Evolutionary conservation across 2,888 invertebrate genomes (phyloP).

Genomic region (Mesopsocus fuscifrons): DNA sequence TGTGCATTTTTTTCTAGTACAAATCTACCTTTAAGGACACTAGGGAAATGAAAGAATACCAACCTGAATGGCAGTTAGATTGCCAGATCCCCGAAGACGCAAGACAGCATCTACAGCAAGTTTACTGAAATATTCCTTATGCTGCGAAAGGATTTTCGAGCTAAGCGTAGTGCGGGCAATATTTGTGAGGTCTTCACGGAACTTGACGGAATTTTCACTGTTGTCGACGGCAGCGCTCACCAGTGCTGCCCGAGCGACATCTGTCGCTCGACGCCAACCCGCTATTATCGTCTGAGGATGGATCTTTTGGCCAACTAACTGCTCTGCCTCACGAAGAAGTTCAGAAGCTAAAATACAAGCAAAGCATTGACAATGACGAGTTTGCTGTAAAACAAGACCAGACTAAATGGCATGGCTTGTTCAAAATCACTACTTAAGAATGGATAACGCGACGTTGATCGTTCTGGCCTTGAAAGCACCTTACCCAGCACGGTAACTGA

Average conservation of each 20-base stretch:
- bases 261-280: constrained; percentile 83
- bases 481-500: constrained; percentile 82
- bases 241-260: constrained; percentile 68
- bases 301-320: constrained; percentile 77
- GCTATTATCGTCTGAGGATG: constrained; percentile 96
- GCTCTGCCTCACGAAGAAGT: constrained; percentile 86
- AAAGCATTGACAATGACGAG: constrained; percentile 4
- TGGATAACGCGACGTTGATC: too few relatives aligned
- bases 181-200: constrained; percentile 79
- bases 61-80: constrained; percentile 89
- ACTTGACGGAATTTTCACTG: constrained; percentile 50
- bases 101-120: constrained; percentile 91
- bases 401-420: too few relatives aligned
- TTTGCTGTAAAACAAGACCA: too few relatives aligned
- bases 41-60: too few relatives aligned
- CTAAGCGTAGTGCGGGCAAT: constrained; percentile 95
- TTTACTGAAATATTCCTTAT: constrained; percentile 91
- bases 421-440: too few relatives aligned
- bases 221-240: constrained; percentile 63
- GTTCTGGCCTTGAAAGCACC: too few relatives aligned
- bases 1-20: too few relatives aligned
- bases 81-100: constrained; percentile 86
- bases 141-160: constrained; percentile 93
- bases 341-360: constrained; percentile 52
- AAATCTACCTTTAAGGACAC: too few relatives aligned